A percentile compares a stretch with the other conserved stretches of the same genome.
Conservation (phyloP, 2,797 vertebrate species). For the Sylvia borin region DNA sequence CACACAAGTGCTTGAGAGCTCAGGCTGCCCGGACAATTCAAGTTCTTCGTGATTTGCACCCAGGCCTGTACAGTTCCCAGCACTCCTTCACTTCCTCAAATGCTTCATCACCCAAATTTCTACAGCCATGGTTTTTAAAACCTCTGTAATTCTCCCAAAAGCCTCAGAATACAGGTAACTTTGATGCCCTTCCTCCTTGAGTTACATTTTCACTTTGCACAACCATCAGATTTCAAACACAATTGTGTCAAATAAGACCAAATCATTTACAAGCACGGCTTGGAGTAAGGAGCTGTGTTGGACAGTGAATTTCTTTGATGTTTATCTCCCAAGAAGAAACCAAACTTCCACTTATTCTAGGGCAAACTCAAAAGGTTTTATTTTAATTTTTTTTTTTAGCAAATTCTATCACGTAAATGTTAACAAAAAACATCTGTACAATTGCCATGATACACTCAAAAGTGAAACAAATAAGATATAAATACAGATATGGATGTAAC, state of each 20-base stretch:
- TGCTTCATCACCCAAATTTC: neutral
- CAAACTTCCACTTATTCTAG: conserved; percentile 85
- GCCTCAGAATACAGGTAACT: neutral
- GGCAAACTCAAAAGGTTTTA: conserved; percentile 88
- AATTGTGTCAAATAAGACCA: neutral
- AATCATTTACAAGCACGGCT: neutral
- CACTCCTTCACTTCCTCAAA: neutral
- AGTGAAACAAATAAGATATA: conserved; percentile 89
- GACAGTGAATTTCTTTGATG: neutral
- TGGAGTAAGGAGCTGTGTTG: neutral
- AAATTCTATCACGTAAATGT: conserved; percentile 94
- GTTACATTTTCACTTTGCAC: neutral
- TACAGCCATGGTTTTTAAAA: neutral
- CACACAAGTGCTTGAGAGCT: neutral
- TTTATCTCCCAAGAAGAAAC: conserved; percentile 9
- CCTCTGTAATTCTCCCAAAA: neutral
- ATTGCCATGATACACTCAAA: conserved; percentile 87
- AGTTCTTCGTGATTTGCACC: neutral
- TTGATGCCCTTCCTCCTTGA: neutral
- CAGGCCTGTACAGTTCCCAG: neutral
- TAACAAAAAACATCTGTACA: conserved; percentile 93
- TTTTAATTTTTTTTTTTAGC: conserved; percentile 82
- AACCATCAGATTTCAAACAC: neutral
- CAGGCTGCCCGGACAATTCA: neutral
- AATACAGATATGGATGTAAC: conserved; percentile 92